Conservation (phyloP, 2,888 invertebrate genomes). For the Axea sp. region DNA sequence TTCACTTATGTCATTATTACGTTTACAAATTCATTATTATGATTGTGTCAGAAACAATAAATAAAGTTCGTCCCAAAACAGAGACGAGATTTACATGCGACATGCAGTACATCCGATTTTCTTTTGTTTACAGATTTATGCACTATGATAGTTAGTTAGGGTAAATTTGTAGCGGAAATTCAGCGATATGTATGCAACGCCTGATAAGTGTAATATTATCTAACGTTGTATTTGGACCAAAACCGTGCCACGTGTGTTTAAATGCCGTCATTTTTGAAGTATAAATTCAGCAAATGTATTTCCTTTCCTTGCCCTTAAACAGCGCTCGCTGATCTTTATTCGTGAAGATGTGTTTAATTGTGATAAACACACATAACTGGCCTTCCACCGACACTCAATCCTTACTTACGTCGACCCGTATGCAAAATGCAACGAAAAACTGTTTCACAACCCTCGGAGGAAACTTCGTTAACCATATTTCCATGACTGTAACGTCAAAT, state of each 20-base stretch:
- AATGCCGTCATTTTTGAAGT: slow-evolving; percentile 24
- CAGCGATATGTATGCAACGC: slow-evolving; percentile 26
- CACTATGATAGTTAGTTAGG: slow-evolving; percentile 20
- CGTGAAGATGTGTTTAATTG: slow-evolving; percentile 2
- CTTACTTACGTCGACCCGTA: too few species aligned
- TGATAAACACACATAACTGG: too few species aligned
- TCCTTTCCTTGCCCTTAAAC: neutral
- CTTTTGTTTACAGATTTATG: slow-evolving; percentile 6
- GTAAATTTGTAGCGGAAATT: slow-evolving; percentile 23
- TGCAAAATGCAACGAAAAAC: slow-evolving; percentile 12
- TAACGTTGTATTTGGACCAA: slow-evolving; percentile 19
- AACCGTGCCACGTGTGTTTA: slow-evolving; percentile 8
- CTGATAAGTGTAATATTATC: slow-evolving; percentile 27
- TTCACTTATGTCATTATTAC: too few species aligned
- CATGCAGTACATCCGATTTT: too few species aligned
- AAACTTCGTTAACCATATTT: slow-evolving; percentile 28
- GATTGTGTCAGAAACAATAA: too few species aligned
- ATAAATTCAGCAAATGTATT: slow-evolving; percentile 22
- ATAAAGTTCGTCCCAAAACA: too few species aligned
- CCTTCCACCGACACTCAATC: too few species aligned
- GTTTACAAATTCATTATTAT: too few species aligned
- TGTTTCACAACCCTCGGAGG: slow-evolving; percentile 8
- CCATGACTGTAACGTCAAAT: too few species aligned
- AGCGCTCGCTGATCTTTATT: slow-evolving; percentile 9
- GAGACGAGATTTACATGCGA: too few species aligned